Evolutionary conservation across 2,888 invertebrate genomes (phyloP).

Genomic region (Cylindroiulus punctatus): DNA sequence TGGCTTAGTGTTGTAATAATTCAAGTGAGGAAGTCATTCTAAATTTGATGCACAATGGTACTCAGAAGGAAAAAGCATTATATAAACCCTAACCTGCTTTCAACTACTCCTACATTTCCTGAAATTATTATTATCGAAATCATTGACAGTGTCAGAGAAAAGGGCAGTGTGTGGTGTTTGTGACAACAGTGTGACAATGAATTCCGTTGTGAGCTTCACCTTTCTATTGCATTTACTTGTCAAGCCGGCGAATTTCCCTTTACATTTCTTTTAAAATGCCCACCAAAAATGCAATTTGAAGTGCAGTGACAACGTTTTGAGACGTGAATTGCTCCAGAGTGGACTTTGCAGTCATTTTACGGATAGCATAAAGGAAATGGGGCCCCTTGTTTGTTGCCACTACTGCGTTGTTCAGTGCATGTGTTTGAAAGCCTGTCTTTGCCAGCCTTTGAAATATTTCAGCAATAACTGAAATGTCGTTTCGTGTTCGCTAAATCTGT

Average conservation of each 20-base stretch:
- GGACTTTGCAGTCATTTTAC: conserved; percentile 15
- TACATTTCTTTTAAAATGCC: neutral
- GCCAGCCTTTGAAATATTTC: conserved; percentile 25
- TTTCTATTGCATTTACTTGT: neutral
- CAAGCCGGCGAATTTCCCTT: neutral
- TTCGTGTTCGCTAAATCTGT: conserved; percentile 34
- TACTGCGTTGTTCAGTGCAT: neutral
- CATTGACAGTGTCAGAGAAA: neutral
- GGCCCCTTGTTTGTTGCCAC: conserved; percentile 11
- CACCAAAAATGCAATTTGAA: conserved; percentile 19
- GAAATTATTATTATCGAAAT: neutral
- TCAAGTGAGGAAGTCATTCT: too few relatives aligned
- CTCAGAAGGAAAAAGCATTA: too few relatives aligned
- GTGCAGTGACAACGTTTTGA: conserved; percentile 14
- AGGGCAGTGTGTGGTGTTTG: neutral
- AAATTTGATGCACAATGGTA: too few relatives aligned
- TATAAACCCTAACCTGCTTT: too few relatives aligned
- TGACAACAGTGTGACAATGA: neutral
- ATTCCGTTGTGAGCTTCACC: neutral
- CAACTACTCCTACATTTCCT: neutral
- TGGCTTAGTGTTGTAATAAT: too few relatives aligned
- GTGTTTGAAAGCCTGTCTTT: conserved; percentile 27
- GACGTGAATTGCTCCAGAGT: conserved; percentile 5
- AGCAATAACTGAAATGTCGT: conserved; percentile 45
- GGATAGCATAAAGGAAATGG: neutral